Evolutionary conservation across 2,113 vertebrate genomes (phyloP).

Genomic region (Microcebus lehilahytsara): DNA sequence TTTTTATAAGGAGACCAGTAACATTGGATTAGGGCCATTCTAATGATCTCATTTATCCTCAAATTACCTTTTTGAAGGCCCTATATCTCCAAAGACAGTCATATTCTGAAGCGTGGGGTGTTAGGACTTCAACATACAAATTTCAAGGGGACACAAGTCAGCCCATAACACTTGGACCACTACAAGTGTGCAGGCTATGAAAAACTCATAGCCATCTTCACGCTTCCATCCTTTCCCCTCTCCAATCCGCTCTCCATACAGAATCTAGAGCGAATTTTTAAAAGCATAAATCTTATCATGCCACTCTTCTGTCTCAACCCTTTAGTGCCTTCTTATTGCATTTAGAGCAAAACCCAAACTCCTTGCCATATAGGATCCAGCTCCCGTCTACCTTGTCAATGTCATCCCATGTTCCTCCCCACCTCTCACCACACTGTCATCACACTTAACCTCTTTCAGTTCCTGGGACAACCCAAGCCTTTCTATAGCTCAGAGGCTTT

Average conservation of each 20-base stretch:
- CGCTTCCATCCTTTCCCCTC: neutral
- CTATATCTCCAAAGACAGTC: neutral
- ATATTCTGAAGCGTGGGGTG: neutral
- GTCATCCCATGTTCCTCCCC: neutral
- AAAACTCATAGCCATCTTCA: neutral
- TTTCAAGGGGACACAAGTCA: neutral
- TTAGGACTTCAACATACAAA: neutral
- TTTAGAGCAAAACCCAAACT: neutral
- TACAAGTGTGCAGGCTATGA: neutral
- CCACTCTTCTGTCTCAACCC: neutral
- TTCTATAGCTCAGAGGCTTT: neutral
- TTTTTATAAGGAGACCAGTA: neutral
- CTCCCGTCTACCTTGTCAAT: neutral
- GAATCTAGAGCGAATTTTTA: neutral
- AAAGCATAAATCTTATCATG: neutral
- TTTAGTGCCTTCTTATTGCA: neutral
- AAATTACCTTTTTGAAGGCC: neutral
- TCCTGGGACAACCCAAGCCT: neutral
- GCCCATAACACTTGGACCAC: neutral
- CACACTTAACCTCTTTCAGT: neutral
- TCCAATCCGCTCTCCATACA: neutral
- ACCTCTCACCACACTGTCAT: neutral
- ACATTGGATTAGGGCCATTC: neutral
- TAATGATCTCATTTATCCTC: neutral
- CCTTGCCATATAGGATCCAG: neutral